Conservation (phyloP, 2,113 vertebrate species). For the Cercopithecus mona region DNA sequence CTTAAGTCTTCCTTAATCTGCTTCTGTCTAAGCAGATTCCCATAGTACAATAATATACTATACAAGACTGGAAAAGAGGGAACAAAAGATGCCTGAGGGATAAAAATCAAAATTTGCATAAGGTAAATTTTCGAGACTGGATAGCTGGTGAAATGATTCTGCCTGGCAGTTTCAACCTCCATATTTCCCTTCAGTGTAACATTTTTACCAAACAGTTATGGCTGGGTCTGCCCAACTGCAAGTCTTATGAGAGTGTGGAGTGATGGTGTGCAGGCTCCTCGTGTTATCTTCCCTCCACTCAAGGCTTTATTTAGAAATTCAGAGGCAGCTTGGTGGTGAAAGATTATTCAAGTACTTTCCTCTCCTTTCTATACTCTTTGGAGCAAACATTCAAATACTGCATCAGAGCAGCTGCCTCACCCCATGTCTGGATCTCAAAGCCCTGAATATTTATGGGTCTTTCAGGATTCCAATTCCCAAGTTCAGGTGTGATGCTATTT, state of each 20-base stretch:
- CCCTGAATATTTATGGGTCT: neutral
- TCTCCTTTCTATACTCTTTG: slow-evolving; percentile 23
- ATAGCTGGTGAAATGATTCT: neutral
- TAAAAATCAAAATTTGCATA: slow-evolving; percentile 11
- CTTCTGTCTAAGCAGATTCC: neutral
- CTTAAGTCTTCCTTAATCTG: neutral
- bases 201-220: neutral
- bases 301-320: slow-evolving; percentile 73
- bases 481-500: slow-evolving; percentile 13
- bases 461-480: neutral
- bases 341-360: slow-evolving; percentile 19
- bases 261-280: slow-evolving; percentile 64
- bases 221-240: neutral
- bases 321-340: slow-evolving; percentile 33
- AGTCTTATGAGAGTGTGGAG: slow-evolving; percentile 44
- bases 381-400: neutral
- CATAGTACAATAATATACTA: neutral
- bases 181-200: neutral
- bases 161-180: neutral
- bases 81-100: slow-evolving; percentile 18
- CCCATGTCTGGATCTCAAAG: neutral
- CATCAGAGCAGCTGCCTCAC: neutral
- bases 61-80: neutral
- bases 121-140: neutral
- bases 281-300: slow-evolving; percentile 14